These are phyloP conservation scores for Morpho deidamia DNA, from an alignment of 2,888 invertebrate genomes.

Conservation along the genomic window DNA sequence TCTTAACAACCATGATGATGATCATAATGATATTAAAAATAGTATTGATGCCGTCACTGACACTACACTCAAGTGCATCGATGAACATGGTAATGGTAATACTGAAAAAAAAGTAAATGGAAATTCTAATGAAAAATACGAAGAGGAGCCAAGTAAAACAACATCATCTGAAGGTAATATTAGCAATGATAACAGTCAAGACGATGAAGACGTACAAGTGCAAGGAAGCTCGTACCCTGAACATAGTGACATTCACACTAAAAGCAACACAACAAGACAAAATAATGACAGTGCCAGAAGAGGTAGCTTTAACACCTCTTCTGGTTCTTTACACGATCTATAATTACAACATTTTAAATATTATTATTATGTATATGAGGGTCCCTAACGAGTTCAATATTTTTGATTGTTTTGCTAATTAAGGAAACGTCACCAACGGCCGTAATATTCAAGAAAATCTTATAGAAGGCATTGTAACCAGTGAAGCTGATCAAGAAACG, in stretches of 20 bases:
- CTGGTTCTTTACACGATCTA: conserved; percentile 65
- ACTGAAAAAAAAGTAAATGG: conserved; percentile 1
- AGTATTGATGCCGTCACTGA: too few relatives aligned
- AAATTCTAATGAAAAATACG: conserved; percentile 6
- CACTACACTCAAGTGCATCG: too few relatives aligned
- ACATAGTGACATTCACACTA: conserved; percentile 56
- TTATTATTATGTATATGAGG: conserved; percentile 51
- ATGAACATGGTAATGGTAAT: conserved; percentile 1
- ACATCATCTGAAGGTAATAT: conserved; percentile 59
- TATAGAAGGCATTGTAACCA: conserved; percentile 69
- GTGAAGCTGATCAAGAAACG: conserved; percentile 68
- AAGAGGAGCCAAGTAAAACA: conserved; percentile 44
- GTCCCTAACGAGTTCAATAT: conserved; percentile 74
- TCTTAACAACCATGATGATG: conserved; percentile 4
- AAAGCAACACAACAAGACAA: conserved; percentile 54
- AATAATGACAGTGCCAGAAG: conserved; percentile 53
- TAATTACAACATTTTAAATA: conserved; percentile 40
- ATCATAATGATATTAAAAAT: conserved; percentile 2
- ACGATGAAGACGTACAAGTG: conserved; percentile 76
- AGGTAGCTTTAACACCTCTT: conserved; percentile 58
- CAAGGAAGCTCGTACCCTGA: conserved; percentile 66
- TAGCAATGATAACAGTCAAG: conserved; percentile 60
- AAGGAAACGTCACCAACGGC: conserved; percentile 68
- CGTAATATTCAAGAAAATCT: conserved; percentile 68
- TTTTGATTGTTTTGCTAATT: conserved; percentile 76